phyloP scores from a whole-genome alignment of 1,140 invertebrate species.

The Paraescarpia echinospica region DNA sequence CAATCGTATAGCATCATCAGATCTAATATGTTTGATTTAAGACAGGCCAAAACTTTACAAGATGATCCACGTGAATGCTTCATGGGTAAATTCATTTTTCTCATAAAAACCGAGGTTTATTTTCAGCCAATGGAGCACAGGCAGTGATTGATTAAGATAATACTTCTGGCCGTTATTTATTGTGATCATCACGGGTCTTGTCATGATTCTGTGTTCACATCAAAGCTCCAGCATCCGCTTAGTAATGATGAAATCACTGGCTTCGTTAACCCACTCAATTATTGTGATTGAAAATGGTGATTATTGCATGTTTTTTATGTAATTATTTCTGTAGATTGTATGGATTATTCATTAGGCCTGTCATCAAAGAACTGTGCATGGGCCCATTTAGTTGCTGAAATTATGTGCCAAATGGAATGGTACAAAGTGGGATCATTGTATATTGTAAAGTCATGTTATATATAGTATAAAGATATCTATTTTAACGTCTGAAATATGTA shows the following conservation, averaged over 20 bases:
- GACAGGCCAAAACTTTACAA: not conserved
- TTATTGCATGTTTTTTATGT: not conserved
- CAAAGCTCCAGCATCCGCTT: not conserved
- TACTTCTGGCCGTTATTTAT: not conserved
- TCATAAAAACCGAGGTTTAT: not conserved
- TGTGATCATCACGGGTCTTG: not conserved
- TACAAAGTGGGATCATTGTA: no score
- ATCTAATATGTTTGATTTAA: not conserved
- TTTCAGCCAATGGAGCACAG: not conserved
- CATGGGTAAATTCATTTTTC: not conserved
- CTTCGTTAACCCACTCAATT: not conserved
- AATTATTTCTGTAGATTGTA: not conserved
- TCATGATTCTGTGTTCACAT: not conserved
- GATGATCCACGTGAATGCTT: not conserved
- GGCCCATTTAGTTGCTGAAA: no score
- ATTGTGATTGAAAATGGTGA: no score
- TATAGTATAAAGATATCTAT: no score
- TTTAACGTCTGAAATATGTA: no score
- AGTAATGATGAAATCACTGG: not conserved
- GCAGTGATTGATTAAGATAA: not conserved
- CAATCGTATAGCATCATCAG: not conserved
- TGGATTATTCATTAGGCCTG: not conserved
- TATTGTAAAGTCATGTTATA: no score
- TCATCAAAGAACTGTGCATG: not conserved
- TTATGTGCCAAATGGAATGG: no score